phyloP scores from a whole-genome alignment of 2,888 invertebrate genomes.

The Dolomedes plantarius region DNA sequence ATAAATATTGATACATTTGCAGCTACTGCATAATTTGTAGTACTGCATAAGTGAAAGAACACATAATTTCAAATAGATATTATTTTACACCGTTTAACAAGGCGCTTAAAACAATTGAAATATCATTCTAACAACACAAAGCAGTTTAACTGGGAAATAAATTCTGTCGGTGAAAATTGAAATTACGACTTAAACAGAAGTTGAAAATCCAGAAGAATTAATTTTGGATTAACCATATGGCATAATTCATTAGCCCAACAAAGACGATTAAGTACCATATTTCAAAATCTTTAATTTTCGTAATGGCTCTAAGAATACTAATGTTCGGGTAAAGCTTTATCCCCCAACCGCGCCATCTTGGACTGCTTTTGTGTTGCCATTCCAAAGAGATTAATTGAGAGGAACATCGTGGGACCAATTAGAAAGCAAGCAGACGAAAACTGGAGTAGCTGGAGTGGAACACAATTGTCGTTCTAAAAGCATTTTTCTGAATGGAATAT shows the following conservation, averaged over 20 bases:
- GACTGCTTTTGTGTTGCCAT: slow-evolving; percentile 32
- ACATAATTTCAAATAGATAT: too few species aligned
- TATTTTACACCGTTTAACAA: too few species aligned
- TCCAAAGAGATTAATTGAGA: slow-evolving; percentile 43
- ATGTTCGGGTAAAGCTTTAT: background rate
- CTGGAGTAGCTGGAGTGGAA: background rate
- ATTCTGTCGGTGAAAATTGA: too few species aligned
- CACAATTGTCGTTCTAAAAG: background rate
- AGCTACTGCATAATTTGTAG: too few species aligned
- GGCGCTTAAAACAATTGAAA: too few species aligned
- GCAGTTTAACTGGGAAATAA: too few species aligned
- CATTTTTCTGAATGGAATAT: background rate
- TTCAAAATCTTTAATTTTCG: slow-evolving; percentile 13
- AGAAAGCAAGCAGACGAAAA: slow-evolving; percentile 28
- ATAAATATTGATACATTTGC: too few species aligned
- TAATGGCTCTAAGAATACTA: background rate
- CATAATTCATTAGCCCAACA: background rate
- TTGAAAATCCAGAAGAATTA: background rate
- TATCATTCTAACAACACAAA: too few species aligned
- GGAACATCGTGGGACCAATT: slow-evolving; percentile 52
- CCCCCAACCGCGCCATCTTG: background rate
- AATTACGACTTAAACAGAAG: background rate
- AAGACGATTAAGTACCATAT: background rate
- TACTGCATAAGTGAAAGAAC: too few species aligned
- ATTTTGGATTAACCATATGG: background rate